These are phyloP conservation scores for Rambutsinella grinnellia DNA, from an alignment of 2,888 invertebrate species.

Conservation along the genomic window DNA sequence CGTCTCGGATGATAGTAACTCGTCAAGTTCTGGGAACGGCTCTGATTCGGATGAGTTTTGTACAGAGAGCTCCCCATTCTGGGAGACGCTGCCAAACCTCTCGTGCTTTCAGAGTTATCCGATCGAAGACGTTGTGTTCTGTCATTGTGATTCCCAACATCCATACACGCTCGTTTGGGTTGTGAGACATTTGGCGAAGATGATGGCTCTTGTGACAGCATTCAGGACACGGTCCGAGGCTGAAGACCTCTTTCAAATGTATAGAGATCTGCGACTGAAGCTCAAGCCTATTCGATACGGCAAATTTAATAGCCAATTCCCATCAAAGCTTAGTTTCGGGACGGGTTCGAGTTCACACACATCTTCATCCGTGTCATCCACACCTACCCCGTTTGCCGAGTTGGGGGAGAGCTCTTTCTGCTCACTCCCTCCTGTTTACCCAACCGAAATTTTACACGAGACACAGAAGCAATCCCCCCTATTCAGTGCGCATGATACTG, in stretches of 20 bases:
- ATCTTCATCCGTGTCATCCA: slow-evolving; percentile 13
- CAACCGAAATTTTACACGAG: slow-evolving; percentile 58
- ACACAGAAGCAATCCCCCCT: slow-evolving; percentile 53
- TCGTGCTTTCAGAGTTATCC: slow-evolving; percentile 65
- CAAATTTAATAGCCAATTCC: slow-evolving; percentile 59
- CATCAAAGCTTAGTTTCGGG: slow-evolving; percentile 32
- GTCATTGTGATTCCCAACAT: slow-evolving; percentile 64
- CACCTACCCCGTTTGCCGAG: slow-evolving; percentile 1
- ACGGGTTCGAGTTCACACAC: slow-evolving; percentile 31
- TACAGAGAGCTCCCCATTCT: slow-evolving; percentile 58
- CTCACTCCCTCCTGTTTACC: slow-evolving; percentile 57
- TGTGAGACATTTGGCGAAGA: slow-evolving; percentile 63
- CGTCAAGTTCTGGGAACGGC: slow-evolving; percentile 65
- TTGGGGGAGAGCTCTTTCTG: slow-evolving; percentile 30
- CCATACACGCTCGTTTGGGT: slow-evolving; percentile 66
- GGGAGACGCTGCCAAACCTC: slow-evolving; percentile 64
- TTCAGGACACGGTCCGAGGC: slow-evolving; percentile 64
- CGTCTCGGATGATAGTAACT: slow-evolving; percentile 63
- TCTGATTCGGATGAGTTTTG: slow-evolving; percentile 66
- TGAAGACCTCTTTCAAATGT: slow-evolving; percentile 64
- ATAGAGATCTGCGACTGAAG: slow-evolving; percentile 64
- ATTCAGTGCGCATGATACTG: slow-evolving; percentile 58
- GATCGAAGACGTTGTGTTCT: slow-evolving; percentile 66
- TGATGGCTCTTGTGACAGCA: slow-evolving; percentile 65
- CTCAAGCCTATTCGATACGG: slow-evolving; percentile 64